phyloP scores from a whole-genome alignment of 2,888 invertebrate species.

The Fabriciana adippe region DNA sequence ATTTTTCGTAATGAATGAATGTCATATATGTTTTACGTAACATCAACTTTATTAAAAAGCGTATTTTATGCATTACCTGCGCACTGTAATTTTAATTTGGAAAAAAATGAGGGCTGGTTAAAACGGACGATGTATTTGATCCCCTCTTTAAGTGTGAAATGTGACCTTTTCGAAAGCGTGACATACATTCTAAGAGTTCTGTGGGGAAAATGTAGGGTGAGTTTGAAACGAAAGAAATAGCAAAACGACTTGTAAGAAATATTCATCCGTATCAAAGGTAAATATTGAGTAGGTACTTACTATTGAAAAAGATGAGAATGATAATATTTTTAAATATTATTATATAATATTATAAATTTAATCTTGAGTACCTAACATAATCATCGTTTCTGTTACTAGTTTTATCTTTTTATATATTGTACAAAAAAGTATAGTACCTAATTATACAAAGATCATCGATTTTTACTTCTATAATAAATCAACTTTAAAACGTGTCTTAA shows the following conservation, averaged over 20 bases:
- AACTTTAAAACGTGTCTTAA: too few relatives aligned
- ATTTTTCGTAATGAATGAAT: slow-evolving; percentile 37
- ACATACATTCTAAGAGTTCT: slow-evolving; percentile 77
- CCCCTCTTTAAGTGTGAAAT: slow-evolving; percentile 59
- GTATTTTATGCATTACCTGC: slow-evolving; percentile 7
- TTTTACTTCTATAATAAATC: too few relatives aligned
- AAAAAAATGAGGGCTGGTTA: slow-evolving; percentile 29
- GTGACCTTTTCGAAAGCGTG: slow-evolving; percentile 61
- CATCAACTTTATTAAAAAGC: not conserved
- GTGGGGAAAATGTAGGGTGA: slow-evolving; percentile 16
- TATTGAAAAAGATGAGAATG: not conserved
- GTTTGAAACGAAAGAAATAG: slow-evolving; percentile 14
- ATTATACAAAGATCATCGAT: too few relatives aligned
- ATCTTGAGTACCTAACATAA: too few relatives aligned
- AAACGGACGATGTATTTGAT: slow-evolving; percentile 54
- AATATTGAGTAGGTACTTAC: slow-evolving; percentile 3
- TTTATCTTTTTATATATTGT: too few relatives aligned
- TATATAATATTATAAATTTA: too few relatives aligned
- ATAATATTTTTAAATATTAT: not conserved
- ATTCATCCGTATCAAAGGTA: not conserved
- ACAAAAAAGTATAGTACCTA: too few relatives aligned
- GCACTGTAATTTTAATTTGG: not conserved
- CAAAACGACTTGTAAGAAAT: slow-evolving; percentile 18
- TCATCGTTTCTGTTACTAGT: too few relatives aligned
- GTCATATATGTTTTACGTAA: slow-evolving; percentile 24